Evolutionary conservation across 2,888 invertebrate genomes (phyloP), one percentile per base, ranked within the genome.

Genomic region (Macrophya alboannulata): DNA sequence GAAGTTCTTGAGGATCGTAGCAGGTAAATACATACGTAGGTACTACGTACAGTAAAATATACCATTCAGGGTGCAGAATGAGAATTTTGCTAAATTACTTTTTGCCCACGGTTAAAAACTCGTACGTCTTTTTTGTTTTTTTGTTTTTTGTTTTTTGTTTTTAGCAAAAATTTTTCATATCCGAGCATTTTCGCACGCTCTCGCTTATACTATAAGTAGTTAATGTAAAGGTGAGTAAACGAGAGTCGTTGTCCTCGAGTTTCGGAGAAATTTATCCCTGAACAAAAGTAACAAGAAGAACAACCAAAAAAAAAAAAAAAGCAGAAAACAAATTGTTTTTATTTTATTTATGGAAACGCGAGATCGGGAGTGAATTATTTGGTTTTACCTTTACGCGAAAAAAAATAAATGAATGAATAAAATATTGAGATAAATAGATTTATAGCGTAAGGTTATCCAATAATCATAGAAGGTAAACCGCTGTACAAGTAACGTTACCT

Each of bases 21-120:
- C 31, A 17, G 31, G 15, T 31, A 31, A 10, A 8, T 65, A 12
- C 21, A 43, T n/a, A 43, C 17, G n/a, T 72, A 62, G 6, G 21
- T 2, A 25, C 15, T 21, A 45, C 15, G 8, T 74, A 45, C 74
- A 45, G 45, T n/a, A 71, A 31, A 74, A 74, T 74, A 68, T 62
- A 62, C 62, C 4, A 31, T 62, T 62, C 25, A 62, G 21, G 62
- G 25, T 62, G 68, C 68, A 68, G 68, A 68, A 68, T 68, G 10
- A 62, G 62, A 62, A 68, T 68, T 37, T 6, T 37, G 37, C 68
- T 6, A 15, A 25, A 68, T 37, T 68, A 68, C 68, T 17, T 37
- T 17, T 25, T 62, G 5, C 31, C 68, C 68, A 37, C 37, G 37
- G 37, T 68, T 68, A 68, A 17, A 17, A 31, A 12, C 10, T 17